A percentile compares a stretch with the other conserved stretches of the same genome.
Conservation (phyloP, 2,888 invertebrate genomes). For the Pyrochroa serraticornis region DNA sequence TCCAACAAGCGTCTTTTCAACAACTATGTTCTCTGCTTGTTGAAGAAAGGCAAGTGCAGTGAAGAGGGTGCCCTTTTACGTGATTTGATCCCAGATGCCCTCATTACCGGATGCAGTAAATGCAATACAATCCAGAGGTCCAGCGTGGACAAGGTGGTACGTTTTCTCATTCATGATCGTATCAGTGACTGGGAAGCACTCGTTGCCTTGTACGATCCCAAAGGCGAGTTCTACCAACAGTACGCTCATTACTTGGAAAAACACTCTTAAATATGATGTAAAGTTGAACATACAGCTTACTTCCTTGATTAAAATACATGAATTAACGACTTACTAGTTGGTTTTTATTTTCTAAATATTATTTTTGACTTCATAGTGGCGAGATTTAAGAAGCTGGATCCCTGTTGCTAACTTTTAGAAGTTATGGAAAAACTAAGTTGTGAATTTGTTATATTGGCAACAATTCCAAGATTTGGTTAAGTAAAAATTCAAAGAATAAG, state of each 20-base stretch:
- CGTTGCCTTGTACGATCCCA: slow-evolving; percentile 67
- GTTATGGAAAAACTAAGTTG: too few species aligned
- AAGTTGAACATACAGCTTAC: too few species aligned
- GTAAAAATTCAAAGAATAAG: too few species aligned
- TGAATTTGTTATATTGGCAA: too few species aligned
- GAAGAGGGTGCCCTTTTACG: slow-evolving; percentile 51
- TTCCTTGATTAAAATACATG: too few species aligned
- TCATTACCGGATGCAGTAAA: slow-evolving; percentile 66
- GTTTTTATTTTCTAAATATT: too few species aligned
- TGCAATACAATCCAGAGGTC: slow-evolving; percentile 67
- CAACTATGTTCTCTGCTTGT: slow-evolving; percentile 20
- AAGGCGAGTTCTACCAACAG: slow-evolving; percentile 62
- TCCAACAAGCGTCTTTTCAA: slow-evolving; percentile 16
- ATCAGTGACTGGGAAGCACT: slow-evolving; percentile 68
- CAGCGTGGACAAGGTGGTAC: slow-evolving; percentile 68
- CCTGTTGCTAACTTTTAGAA: too few species aligned
- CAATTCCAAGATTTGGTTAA: too few species aligned
- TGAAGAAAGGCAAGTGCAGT: slow-evolving; percentile 23
- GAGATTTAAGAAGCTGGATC: too few species aligned
- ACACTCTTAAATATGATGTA: neutral
- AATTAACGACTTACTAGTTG: too few species aligned
- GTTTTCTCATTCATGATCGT: slow-evolving; percentile 63
- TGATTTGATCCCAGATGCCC: slow-evolving; percentile 69
- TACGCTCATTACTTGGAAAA: slow-evolving; percentile 40
- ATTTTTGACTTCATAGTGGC: too few species aligned